phyloP scores from a whole-genome alignment of 2,797 vertebrate genomes.

The Borostomias antarcticus region DNA sequence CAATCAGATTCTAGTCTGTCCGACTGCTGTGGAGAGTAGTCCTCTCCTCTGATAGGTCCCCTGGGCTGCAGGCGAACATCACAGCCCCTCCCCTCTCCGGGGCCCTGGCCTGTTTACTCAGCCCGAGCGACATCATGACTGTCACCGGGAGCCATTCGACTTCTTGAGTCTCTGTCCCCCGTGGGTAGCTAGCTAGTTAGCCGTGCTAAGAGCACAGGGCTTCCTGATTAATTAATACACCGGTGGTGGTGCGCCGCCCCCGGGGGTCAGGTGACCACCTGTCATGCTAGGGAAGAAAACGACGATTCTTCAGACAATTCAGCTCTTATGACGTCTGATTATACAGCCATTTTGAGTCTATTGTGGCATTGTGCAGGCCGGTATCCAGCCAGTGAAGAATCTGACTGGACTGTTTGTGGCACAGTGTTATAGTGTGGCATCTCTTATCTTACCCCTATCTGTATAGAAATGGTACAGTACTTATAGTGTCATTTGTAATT shows the following conservation, averaged over 20 bases:
- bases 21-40: conserved; percentile 13
- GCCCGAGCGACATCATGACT: conserved; percentile 53
- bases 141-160: conserved; percentile 49
- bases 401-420: too few relatives aligned
- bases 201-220: conserved; percentile 25
- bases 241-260: conserved; percentile 12
- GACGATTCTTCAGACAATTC: too few relatives aligned
- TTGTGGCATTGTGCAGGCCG: too few relatives aligned
- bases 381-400: too few relatives aligned
- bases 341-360: background rate
- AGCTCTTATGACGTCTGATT: conserved; percentile 13
- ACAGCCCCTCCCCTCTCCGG: conserved; percentile 22
- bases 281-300: conserved; percentile 30
- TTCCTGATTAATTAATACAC: conserved; percentile 34
- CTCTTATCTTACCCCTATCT: too few relatives aligned
- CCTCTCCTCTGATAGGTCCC: conserved; percentile 15
- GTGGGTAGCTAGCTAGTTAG: conserved; percentile 31
- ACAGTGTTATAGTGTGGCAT: too few relatives aligned
- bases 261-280: conserved; percentile 26
- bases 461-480: too few relatives aligned
- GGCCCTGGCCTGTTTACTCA: conserved; percentile 50
- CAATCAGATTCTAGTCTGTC: conserved; percentile 18
- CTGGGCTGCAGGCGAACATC: background rate
- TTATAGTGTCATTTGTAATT: too few relatives aligned
- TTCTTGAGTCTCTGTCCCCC: conserved; percentile 51